Base-by-base conservation (phyloP, 1,140 invertebrate species). In the Neodiprion lecontei region DNA sequence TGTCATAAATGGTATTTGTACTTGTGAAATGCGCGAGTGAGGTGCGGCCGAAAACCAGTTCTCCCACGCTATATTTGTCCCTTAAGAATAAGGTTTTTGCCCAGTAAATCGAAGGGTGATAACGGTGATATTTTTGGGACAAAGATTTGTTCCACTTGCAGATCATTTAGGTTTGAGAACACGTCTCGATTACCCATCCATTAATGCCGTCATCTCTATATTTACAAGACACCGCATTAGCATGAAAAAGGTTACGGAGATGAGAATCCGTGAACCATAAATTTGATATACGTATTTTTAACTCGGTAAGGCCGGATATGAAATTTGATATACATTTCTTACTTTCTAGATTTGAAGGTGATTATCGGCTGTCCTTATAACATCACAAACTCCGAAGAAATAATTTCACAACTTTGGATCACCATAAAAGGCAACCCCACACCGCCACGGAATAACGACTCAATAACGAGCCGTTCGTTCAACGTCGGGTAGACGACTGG, bases 351-450 rank as follows among this genome's bases (percentile, higher is more conserved):
- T 79, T 76, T 77, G 23, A 68, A 70, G 9, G 28, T 67, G 68
- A 69, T 53, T 23, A 28, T 61, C 40, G 69, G 74, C 67, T 23
- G 28, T 78, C 67, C 74, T 78, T 78, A 83, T 71, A 79, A 78
- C 83, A 85, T 84, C 74, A 83, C 82, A 83, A 75, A 72, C 71
- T 75, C 76, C 77, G 72, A 47, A 71, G 75, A 61, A 77, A 80
- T 79, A 79, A 84, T 83, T 84, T 83, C 81, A 77, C 79, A 74
- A 76, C 78, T 75, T 78, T 72, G 74, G 83, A 88, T 88, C 82
- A 84, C 86, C 86, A 86, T 88, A 88, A 86, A 88, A 86, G 86
- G 86, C 77, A 86, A 87, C 79, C 85, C 82, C 53, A 61, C 53
- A 40, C 11, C 11, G 5, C 53, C 53, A 61, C 53, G n/a, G 11